phyloP scores from a whole-genome alignment of 2,113 vertebrate genomes.

The Amazona vittata region DNA sequence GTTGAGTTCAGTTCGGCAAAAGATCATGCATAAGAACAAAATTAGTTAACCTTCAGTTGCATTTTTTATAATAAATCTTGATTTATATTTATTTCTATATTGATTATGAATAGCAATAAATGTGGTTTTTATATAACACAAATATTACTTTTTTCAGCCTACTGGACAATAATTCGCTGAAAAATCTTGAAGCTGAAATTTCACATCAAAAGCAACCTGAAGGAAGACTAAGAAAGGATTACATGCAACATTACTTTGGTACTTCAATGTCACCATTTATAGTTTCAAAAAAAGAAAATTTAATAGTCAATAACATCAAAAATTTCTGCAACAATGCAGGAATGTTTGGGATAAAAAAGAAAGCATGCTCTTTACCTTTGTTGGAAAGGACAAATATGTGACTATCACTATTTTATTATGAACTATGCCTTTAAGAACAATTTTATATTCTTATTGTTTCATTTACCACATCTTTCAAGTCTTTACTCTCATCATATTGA shows the following conservation, averaged over 20 bases:
- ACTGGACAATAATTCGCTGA: not conserved
- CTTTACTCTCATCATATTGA: not conserved
- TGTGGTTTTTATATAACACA: not conserved
- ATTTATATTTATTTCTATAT: not conserved
- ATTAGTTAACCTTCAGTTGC: not conserved
- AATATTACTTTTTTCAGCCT: not conserved
- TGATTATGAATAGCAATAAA: not conserved
- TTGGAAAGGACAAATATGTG: not conserved
- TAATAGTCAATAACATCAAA: not conserved
- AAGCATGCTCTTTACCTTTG: not conserved
- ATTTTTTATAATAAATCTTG: not conserved
- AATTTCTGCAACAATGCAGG: not conserved
- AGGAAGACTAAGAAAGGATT: not conserved
- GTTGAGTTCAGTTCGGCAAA: not conserved
- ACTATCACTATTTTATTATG: not conserved
- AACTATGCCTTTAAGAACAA: not conserved
- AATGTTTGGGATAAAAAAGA: not conserved
- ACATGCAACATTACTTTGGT: not conserved
- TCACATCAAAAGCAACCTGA: not conserved
- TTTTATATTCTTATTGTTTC: not conserved
- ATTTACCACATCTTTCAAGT: conserved; percentile 7
- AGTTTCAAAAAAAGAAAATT: not conserved
- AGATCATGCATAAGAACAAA: not conserved
- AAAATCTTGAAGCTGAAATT: not conserved
- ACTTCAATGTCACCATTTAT: not conserved